Base-by-base conservation (phyloP, 2,888 invertebrate species). In the Punctoribates punctum region DNA sequence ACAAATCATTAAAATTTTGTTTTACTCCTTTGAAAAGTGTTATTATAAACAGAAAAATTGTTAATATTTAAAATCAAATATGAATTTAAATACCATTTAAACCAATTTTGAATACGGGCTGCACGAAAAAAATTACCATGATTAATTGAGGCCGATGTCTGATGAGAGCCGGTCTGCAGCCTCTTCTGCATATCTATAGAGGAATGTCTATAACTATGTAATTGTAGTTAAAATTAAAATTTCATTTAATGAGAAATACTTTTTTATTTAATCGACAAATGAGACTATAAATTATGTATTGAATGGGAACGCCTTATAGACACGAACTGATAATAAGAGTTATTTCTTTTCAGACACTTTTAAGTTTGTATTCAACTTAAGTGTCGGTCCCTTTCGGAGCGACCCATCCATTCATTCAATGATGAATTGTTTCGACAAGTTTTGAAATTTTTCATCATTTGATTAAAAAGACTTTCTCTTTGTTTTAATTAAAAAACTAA, bases 221-320 rank as follows among this genome's bases (percentile, higher is more conserved):
- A 5, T 11, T 27, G 11, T 60, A 15, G 27, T 51, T n/a, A 51
- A 51, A 27, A 23, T 27, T 27, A 29, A 29, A 27, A 27, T 25
- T 60, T 25, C 29, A 25, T 60, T 60, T 13, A 23, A 23, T 23
- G 20, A 13, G 23, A 57, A 57, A 25, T 17, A 57, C 1, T 11
- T 57, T 38, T 65, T 65, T 65, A 20, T 67, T 42, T 67, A 67
- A 67, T 67, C 67, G 67, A 23, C 67, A 42, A 67, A 67, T 67
- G 20, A 67, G 67, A 20, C 67, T 6, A 67, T 67, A 42, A 67
- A 67, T 67, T 38, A 67, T 65, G 60, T 60, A 60, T 67, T 23
- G n/a, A 65, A 42, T 23, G 42, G 67, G 15, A 38, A 67, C 67
- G 67, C 67, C 67, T 67, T 20, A 42, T 11, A 1, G 51, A 67